These are phyloP conservation scores for Sphaeramia orbicularis DNA, from an alignment of 2,797 vertebrate species.

Conservation along the genomic window DNA sequence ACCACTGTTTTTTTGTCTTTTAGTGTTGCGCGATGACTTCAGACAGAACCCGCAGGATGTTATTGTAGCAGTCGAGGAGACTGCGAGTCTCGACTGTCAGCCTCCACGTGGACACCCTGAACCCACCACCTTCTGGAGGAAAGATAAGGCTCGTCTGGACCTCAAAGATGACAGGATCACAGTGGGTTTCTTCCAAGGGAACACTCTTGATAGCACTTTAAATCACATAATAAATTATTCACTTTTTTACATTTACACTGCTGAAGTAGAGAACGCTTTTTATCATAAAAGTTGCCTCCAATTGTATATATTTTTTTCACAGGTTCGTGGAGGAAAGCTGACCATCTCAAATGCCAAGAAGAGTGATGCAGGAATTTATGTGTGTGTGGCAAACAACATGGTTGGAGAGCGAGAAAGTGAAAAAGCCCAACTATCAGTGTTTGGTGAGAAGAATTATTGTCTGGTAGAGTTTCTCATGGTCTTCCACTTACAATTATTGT, in stretches of 20 bases:
- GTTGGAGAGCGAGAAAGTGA: constrained; percentile 97
- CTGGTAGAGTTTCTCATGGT: no score
- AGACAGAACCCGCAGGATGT: constrained; percentile 94
- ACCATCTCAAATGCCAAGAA: constrained; percentile 94
- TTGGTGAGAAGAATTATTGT: no score
- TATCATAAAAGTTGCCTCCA: background rate
- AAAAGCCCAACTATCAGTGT: constrained; percentile 95
- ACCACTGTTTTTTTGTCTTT: constrained; percentile 25
- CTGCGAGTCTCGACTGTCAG: constrained; percentile 94
- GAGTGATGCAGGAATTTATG: constrained; percentile 93
- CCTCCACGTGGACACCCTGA: constrained; percentile 95
- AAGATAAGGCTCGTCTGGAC: constrained; percentile 93
- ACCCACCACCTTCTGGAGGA: constrained; percentile 96
- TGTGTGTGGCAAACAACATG: constrained; percentile 95
- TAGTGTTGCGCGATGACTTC: constrained; percentile 97
- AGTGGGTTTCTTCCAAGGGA: constrained; percentile 73
- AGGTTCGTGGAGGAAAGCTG: constrained; percentile 96
- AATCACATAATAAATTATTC: constrained; percentile 10
- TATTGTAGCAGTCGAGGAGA: constrained; percentile 94
- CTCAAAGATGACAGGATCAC: constrained; percentile 94
- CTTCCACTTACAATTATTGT: no score
- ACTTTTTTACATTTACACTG: constrained; percentile 10
- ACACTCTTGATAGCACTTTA: background rate
- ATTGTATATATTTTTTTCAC: constrained; percentile 15
- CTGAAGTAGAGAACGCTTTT: constrained; percentile 18